A percentile compares a stretch with the other conserved stretches of the same genome.
Conservation (phyloP, 1,140 invertebrate genomes). For the Oryzaephilus surinamensis region DNA sequence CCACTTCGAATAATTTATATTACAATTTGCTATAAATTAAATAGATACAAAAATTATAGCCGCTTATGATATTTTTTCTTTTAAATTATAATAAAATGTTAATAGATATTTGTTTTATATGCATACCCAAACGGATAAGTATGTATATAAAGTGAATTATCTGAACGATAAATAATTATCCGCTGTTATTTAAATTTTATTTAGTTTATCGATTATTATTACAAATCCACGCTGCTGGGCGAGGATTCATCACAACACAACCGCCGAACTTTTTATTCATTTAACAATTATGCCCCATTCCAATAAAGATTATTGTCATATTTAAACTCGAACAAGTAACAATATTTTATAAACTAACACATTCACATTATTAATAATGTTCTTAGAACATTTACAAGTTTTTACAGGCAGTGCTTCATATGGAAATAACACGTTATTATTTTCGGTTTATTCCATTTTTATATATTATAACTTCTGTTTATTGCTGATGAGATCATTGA, state of each 20-base stretch:
- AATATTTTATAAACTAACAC: constrained; percentile 21
- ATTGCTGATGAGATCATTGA: constrained; percentile 26
- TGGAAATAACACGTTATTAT: constrained; percentile 1
- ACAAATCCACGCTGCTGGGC: too few species aligned
- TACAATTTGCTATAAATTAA: constrained; percentile 9
- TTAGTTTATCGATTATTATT: too few species aligned
- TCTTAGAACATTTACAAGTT: constrained; percentile 9
- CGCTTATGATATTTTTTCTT: too few species aligned
- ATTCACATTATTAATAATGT: constrained; percentile 15
- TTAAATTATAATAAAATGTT: too few species aligned
- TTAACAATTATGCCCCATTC: constrained; percentile 30
- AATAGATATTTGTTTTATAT: too few species aligned
- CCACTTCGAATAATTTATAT: constrained; percentile 11
- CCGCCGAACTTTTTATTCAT: too few species aligned
- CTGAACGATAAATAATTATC: too few species aligned
- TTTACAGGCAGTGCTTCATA: constrained; percentile 10
- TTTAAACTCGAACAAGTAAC: constrained; percentile 21
- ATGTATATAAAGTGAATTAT: too few species aligned
- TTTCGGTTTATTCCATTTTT: too few species aligned
- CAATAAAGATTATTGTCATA: constrained; percentile 32
- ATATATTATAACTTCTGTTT: constrained; percentile 15
- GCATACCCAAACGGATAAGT: too few species aligned
- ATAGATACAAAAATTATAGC: constrained; percentile 15
- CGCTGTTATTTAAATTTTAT: too few species aligned
- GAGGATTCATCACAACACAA: constrained; percentile 9